Conservation (phyloP, 2,113 vertebrate genomes). For the Tyto alba region DNA sequence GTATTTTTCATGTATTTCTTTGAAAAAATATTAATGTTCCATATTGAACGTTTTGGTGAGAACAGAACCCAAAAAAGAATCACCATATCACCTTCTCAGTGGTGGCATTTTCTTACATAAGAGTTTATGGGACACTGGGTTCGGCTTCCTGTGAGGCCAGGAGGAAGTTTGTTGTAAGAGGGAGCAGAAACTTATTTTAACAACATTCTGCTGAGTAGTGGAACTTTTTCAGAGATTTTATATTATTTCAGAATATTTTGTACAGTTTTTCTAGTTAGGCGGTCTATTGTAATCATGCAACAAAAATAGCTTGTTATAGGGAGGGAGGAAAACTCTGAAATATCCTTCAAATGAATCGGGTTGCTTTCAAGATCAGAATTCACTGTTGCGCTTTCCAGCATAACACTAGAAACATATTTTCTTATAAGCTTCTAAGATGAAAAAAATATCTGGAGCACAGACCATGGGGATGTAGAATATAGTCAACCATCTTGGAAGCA, state of each 20-base stretch:
- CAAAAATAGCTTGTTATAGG: not conserved
- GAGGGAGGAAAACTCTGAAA: not conserved
- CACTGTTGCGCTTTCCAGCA: not conserved
- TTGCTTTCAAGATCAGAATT: not conserved
- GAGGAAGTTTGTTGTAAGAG: not conserved
- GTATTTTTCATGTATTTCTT: not conserved
- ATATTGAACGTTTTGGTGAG: not conserved
- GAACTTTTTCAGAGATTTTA: not conserved
- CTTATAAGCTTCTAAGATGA: not conserved
- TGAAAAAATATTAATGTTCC: not conserved
- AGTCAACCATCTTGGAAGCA: not conserved
- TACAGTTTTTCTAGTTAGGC: not conserved
- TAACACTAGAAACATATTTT: not conserved
- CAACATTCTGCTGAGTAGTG: not conserved
- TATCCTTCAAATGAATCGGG: not conserved
- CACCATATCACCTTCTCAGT: fast-evolving
- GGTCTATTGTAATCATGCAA: not conserved
- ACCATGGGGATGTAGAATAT: not conserved
- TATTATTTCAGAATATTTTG: not conserved
- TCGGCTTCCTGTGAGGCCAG: not conserved
- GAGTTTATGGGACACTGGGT: not conserved
- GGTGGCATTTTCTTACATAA: not conserved
- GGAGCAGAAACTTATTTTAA: not conserved
- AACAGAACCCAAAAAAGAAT: not conserved
- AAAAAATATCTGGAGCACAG: not conserved